Conservation (phyloP, 2,888 invertebrate genomes). For the Embidobia sp. region DNA sequence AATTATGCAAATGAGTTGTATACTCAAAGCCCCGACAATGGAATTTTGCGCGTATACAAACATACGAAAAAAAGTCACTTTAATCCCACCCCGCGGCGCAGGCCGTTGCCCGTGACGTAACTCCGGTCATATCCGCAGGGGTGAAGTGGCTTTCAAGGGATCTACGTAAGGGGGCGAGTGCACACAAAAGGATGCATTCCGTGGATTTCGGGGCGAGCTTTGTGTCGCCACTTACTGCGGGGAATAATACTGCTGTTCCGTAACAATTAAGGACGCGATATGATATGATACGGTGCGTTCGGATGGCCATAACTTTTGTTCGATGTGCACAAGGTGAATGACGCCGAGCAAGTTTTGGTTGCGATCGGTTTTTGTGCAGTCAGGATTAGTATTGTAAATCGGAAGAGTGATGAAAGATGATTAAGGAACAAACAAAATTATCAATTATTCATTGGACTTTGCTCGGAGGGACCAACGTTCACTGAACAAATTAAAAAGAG, state of each 20-base stretch:
- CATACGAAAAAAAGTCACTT: constrained; percentile 67
- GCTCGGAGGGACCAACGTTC: too few relatives aligned
- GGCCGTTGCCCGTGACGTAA: neutral
- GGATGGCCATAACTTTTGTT: constrained; percentile 15
- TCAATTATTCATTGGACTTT: constrained; percentile 15
- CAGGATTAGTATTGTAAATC: neutral
- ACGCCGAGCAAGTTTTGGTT: constrained; percentile 1
- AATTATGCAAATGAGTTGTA: constrained; percentile 70
- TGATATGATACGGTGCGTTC: constrained; percentile 22
- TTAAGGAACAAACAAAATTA: neutral
- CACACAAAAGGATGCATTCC: constrained; percentile 72
- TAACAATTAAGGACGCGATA: constrained; percentile 16
- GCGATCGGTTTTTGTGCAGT: neutral
- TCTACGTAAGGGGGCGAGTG: constrained; percentile 53
- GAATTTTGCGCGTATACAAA: constrained; percentile 68
- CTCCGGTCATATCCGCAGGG: constrained; percentile 1
- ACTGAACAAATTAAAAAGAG: too few relatives aligned
- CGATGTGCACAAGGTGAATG: neutral
- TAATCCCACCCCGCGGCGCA: constrained; percentile 49
- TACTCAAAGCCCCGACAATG: constrained; percentile 63
- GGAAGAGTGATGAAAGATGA: neutral
- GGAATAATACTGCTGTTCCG: constrained; percentile 5
- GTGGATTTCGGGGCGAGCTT: constrained; percentile 71
- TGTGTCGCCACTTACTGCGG: constrained; percentile 47
- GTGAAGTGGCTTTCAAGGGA: constrained; percentile 76